Conservation (phyloP, 2,113 vertebrate genomes). For the Oreochromis tanganicae region DNA sequence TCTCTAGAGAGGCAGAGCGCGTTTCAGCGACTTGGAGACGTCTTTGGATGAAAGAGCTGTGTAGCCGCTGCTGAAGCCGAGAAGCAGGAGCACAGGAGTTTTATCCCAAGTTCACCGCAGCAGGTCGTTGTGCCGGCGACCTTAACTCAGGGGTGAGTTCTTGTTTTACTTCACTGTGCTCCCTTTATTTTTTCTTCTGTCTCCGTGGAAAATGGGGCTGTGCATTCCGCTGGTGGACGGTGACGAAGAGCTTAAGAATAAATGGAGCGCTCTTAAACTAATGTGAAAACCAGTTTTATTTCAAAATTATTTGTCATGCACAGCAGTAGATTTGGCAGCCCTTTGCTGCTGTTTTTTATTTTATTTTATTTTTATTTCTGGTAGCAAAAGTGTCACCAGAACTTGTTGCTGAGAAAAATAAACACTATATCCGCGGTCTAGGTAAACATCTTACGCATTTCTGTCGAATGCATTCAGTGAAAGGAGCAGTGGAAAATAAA, state of each 20-base stretch:
- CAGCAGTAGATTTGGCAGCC: not conserved
- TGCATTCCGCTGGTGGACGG: conserved; percentile 24
- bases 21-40: conserved; percentile 43
- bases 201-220: not conserved
- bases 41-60: conserved; percentile 9
- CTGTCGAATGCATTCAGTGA: not conserved
- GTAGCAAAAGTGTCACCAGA: not conserved
- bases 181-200: not conserved
- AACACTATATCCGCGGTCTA: not conserved
- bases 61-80: conserved; percentile 13
- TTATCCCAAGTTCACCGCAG: conserved; percentile 44
- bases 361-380: not conserved
- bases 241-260: not conserved
- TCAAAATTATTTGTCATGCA: not conserved
- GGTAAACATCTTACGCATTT: not conserved
- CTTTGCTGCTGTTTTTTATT: not conserved
- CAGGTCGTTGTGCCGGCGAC: conserved; percentile 26
- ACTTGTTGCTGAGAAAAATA: conserved; percentile 50
- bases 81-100: conserved; percentile 45
- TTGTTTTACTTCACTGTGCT: not conserved
- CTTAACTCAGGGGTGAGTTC: conserved; percentile 59
- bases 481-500: not conserved
- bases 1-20: conserved; percentile 61
- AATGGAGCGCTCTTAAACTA: not conserved
- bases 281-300: not conserved